Evolutionary conservation across 2,113 vertebrate genomes (phyloP).

Genomic region (Engystomops pustulosus): DNA sequence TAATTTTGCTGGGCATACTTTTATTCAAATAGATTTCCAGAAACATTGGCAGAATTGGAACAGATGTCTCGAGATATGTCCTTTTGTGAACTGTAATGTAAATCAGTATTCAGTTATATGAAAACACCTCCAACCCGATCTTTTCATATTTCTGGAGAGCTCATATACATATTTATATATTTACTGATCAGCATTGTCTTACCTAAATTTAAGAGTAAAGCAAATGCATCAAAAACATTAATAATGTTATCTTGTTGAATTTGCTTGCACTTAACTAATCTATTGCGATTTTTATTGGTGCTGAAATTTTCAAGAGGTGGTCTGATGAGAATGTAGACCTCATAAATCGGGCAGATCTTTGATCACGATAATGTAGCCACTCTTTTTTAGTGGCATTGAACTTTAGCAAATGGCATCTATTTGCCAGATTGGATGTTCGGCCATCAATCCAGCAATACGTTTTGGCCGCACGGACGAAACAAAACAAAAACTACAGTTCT

Average conservation of each 20-base stretch:
- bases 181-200: neutral
- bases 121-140: neutral
- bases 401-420: too few relatives aligned
- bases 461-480: too few relatives aligned
- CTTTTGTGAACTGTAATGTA: constrained; percentile 4
- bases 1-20: constrained; percentile 39
- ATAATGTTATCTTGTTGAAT: neutral
- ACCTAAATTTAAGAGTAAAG: constrained; percentile 1
- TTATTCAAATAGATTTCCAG: constrained; percentile 26
- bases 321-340: too few relatives aligned
- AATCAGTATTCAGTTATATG: neutral
- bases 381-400: too few relatives aligned
- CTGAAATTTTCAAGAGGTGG: too few relatives aligned
- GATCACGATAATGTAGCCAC: too few relatives aligned
- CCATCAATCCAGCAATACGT: too few relatives aligned
- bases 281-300: too few relatives aligned
- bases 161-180: neutral
- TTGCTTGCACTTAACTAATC: neutral
- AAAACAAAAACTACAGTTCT: too few relatives aligned
- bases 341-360: too few relatives aligned
- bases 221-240: neutral
- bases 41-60: constrained; percentile 20
- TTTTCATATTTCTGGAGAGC: constrained; percentile 12
- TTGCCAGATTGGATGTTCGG: too few relatives aligned
- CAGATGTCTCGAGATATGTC: constrained; percentile 16